Evolutionary conservation across 1,140 invertebrate genomes (phyloP).

Genomic region (Lepidurus couesii): DNA sequence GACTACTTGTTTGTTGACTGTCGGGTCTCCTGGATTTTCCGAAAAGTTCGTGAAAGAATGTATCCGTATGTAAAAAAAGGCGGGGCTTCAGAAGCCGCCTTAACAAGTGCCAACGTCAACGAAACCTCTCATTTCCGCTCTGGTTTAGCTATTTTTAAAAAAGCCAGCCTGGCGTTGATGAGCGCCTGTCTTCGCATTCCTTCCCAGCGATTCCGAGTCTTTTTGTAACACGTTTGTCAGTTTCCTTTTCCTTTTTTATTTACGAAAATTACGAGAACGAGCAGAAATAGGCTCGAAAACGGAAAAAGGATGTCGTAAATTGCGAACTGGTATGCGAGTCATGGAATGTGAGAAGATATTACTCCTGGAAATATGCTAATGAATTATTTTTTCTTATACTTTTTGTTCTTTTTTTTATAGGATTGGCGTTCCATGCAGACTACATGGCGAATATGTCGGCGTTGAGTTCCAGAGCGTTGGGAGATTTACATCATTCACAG

Average conservation of each 20-base stretch:
- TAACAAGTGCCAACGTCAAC: constrained; percentile 11
- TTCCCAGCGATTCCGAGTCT: not conserved
- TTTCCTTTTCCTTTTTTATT: not conserved
- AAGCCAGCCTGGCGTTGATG: constrained; percentile 10
- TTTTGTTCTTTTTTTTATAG: constrained; percentile 37
- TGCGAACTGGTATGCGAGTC: not conserved
- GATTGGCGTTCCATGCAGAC: constrained; percentile 54
- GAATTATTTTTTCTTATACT: not conserved
- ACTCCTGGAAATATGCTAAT: constrained; percentile 4
- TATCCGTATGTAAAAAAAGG: not conserved
- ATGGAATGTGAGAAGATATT: not conserved
- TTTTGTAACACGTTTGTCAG: constrained; percentile 9
- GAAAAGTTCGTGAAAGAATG: not conserved
- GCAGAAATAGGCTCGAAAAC: not conserved
- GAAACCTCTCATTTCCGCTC: constrained; percentile 10
- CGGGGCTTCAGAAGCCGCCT: not conserved
- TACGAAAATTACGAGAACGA: not conserved
- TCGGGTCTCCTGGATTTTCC: not conserved
- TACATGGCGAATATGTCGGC: constrained; percentile 57
- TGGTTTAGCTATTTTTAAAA: constrained; percentile 20
- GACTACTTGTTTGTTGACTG: not conserved
- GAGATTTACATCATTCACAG: constrained; percentile 57
- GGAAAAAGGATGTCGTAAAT: not conserved
- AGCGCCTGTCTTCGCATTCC: constrained; percentile 7
- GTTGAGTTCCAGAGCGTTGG: constrained; percentile 52